Evolutionary conservation across 2,888 invertebrate species (phyloP).

Genomic region (Pseudococcus viburni): DNA sequence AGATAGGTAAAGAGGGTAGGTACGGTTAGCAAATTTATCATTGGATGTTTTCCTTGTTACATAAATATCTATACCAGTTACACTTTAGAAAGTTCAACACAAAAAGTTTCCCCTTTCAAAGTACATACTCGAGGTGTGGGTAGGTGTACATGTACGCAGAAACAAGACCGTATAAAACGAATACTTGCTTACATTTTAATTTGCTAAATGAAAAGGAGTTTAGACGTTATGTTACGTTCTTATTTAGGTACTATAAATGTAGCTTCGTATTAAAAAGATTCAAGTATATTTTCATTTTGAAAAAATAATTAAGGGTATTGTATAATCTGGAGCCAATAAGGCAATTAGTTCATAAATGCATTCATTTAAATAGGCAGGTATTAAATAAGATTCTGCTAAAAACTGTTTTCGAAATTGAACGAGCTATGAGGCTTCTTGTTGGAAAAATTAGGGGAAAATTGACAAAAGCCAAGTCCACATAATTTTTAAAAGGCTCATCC

Average conservation of each 20-base stretch:
- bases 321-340: not conserved
- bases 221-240: not conserved
- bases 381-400: too few relatives aligned
- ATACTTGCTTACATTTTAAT: not conserved
- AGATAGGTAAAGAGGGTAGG: not conserved
- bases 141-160: not conserved
- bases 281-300: not conserved
- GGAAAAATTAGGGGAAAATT: too few relatives aligned
- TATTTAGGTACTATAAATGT: not conserved
- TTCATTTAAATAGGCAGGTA: not conserved
- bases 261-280: not conserved
- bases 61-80: constrained; percentile 15
- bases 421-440: too few relatives aligned
- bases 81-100: constrained; percentile 26
- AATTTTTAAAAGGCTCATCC: too few relatives aligned
- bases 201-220: not conserved
- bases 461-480: too few relatives aligned
- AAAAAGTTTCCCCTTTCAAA: constrained; percentile 19
- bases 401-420: too few relatives aligned
- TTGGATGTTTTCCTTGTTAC: constrained; percentile 27
- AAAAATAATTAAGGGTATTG: not conserved
- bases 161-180: not conserved
- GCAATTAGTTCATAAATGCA: not conserved
- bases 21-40: constrained; percentile 8
- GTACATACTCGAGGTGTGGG: not conserved